Base-by-base conservation (phyloP, 2,888 invertebrate genomes). In the Marronus borbonicus region DNA sequence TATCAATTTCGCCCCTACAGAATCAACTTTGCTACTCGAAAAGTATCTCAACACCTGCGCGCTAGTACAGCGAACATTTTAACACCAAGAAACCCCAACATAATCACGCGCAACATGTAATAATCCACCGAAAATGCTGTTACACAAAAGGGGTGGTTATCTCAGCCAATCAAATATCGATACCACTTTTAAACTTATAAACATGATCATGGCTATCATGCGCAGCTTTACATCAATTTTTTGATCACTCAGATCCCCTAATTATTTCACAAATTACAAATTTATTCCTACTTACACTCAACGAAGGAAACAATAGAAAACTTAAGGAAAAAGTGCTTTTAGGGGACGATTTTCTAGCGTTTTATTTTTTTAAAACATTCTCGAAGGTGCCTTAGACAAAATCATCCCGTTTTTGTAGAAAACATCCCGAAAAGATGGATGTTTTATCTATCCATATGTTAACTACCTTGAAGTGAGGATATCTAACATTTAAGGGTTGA, bases 301-400 rank as follows among this genome's bases (percentile, higher is more conserved):
- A 3, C 12, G 14, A 28, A 31, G 28, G 14, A 28, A 28, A 10
- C 28, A 14, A 14, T 5, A 24, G 12, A 4, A 24, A 52, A 68
- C 24, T 20, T 49, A 24, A 28, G 28, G 14, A 10, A 50, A 12
- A 68, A 10, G 5, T n/a, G 14, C 17, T 24, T 28, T 68, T 50
- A 68, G 24, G 50, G 68, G 52, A 28, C 5, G 50, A 68, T 68
- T 68, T 50, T 50, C 49, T 66, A 24, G 7, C 44, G 20, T 12
- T 44, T 66, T 66, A 66, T 66, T 24, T 44, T 66, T 20, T 12
- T 49, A 66, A 66, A 24, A 49, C 49, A 12, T 66, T 44, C n/a
- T 1, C 7, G 17, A 66, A 49, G 20, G 8, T 66, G 8, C 24
- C 0, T 17, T 3, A 0, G 7, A 66, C 20, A 49, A 66, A 66